These are phyloP conservation scores for Miichthys miiuy DNA, from an alignment of 2,797 vertebrate genomes.

Conservation along the genomic window DNA sequence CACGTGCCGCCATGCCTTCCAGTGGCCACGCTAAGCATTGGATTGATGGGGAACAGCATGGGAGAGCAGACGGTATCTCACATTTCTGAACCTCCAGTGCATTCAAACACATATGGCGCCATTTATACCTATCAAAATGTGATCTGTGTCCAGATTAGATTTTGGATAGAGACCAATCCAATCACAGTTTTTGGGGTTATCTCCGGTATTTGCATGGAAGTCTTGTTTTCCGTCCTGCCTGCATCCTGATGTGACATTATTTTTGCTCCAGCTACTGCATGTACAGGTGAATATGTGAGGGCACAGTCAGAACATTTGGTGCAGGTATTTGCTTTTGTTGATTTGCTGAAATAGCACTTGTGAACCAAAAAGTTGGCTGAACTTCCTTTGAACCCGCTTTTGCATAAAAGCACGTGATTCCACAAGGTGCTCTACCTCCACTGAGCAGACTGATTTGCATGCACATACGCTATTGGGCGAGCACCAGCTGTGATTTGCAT, in stretches of 20 bases:
- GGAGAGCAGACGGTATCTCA: constrained; percentile 25
- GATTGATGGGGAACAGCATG: constrained; percentile 59
- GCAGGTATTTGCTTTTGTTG: background rate
- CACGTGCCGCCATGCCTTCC: constrained; percentile 22
- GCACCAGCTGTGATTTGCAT: constrained; percentile 50
- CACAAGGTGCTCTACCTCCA: constrained; percentile 41
- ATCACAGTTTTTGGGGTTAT: background rate
- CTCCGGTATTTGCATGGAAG: background rate
- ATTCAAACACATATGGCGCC: constrained; percentile 26
- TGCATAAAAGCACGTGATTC: constrained; percentile 36
- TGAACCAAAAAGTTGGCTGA: constrained; percentile 38
- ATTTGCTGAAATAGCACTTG: background rate
- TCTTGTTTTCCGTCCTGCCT: background rate
- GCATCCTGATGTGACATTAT: background rate
- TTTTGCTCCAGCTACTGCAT: background rate
- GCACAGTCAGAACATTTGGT: background rate
- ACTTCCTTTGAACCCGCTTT: constrained; percentile 55
- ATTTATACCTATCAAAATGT: constrained; percentile 28
- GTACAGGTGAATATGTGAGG: background rate
- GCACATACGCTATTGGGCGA: constrained; percentile 31
- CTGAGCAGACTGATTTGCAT: constrained; percentile 54
- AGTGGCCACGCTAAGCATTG: constrained; percentile 11
- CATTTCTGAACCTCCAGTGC: constrained; percentile 6
- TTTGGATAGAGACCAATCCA: constrained; percentile 28
- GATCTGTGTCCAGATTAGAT: constrained; percentile 25